These are phyloP conservation scores for Pholis gunnellus DNA, from an alignment of 2,113 vertebrate species.

Conservation along the genomic window DNA sequence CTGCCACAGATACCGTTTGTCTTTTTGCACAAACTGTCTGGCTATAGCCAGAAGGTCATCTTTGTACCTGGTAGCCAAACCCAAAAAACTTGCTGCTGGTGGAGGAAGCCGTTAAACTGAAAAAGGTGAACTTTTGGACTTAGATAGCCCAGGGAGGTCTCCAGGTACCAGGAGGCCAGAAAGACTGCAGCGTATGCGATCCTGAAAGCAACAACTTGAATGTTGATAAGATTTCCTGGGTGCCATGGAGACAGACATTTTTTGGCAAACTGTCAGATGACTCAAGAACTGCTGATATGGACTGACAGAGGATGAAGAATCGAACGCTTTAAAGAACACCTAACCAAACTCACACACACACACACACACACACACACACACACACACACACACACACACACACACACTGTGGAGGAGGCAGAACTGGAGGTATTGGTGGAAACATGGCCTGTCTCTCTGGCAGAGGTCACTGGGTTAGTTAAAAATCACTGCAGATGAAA, in stretches of 20 bases:
- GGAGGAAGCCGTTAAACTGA: slow-evolving; percentile 7
- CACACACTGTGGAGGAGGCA: neutral
- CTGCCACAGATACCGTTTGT: neutral
- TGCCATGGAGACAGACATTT: slow-evolving; percentile 12
- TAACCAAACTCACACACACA: neutral
- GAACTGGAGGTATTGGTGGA: slow-evolving; percentile 1
- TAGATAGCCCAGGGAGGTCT: neutral
- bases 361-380: too few species aligned
- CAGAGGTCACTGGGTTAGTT: neutral
- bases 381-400: too few species aligned
- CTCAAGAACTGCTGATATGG: slow-evolving; percentile 22
- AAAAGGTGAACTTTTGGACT: neutral
- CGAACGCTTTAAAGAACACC: slow-evolving; percentile 12
- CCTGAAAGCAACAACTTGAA: neutral
- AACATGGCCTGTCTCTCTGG: neutral
- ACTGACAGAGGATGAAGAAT: neutral
- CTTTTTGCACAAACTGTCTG: neutral
- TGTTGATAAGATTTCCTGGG: neutral
- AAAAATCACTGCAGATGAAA: neutral
- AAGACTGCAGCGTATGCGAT: neutral
- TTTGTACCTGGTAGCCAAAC: neutral
- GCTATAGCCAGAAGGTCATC: neutral
- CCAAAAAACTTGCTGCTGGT: neutral
- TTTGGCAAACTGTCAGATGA: slow-evolving; percentile 31
- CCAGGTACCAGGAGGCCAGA: neutral